Percentiles rank a stretch among this genome's conserved stretches.
These are phyloP conservation scores for rat (Rattus norvegicus) DNA, from an alignment of 2,113 vertebrate genomes.

Conservation along the genomic window DNA sequence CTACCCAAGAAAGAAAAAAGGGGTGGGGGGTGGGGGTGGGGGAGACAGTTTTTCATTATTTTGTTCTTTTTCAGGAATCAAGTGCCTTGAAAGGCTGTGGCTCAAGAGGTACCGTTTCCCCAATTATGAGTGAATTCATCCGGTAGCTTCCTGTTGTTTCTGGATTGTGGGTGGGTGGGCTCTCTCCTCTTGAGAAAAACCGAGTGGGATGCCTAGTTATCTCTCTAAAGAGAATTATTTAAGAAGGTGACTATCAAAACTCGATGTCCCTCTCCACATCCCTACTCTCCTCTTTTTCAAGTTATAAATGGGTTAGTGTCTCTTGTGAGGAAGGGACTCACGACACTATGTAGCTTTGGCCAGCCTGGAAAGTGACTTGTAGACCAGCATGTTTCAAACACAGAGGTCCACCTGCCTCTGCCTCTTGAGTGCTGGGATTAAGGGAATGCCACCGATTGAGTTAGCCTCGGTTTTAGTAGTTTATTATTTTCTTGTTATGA, in stretches of 20 bases:
- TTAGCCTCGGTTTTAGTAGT: background rate
- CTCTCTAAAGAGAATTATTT: background rate
- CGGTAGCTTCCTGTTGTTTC: too few species aligned
- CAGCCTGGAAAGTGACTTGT: background rate
- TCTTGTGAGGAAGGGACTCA: background rate
- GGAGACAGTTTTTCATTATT: background rate
- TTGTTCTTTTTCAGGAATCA: background rate
- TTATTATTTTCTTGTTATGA: background rate
- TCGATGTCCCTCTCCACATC: background rate
- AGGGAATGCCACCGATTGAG: background rate
- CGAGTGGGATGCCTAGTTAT: background rate
- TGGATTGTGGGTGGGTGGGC: background rate
- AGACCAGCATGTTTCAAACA: background rate
- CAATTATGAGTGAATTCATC: background rate
- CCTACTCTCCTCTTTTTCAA: background rate
- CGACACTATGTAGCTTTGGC: background rate
- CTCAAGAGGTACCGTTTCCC: background rate
- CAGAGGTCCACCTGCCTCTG: background rate
- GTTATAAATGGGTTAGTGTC: background rate
- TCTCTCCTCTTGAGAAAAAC: slow-evolving; percentile 16
- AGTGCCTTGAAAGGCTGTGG: background rate
- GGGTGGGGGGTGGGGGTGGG: accelerated
- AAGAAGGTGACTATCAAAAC: background rate
- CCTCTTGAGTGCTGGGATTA: background rate
- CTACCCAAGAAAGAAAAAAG: slow-evolving; percentile 1